Conservation (phyloP, 2,797 vertebrate genomes). For the Psittacula echo region DNA sequence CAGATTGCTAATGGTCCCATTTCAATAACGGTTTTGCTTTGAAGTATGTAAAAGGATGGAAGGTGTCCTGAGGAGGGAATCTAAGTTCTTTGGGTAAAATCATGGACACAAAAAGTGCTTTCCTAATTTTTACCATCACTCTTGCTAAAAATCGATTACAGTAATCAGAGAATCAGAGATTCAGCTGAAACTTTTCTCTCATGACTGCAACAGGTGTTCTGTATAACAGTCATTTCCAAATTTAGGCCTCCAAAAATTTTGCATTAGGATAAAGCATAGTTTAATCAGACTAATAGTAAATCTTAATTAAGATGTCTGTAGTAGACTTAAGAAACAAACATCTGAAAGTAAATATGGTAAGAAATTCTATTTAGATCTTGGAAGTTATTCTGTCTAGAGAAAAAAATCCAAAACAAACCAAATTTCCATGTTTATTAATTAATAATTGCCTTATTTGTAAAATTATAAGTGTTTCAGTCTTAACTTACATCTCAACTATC, state of each 20-base stretch:
- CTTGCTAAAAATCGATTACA: neutral
- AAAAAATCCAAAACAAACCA: neutral
- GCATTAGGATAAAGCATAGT: neutral
- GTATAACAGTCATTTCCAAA: neutral
- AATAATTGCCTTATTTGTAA: constrained; percentile 44
- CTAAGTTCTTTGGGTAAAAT: neutral
- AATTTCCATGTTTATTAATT: constrained; percentile 43
- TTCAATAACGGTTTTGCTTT: neutral
- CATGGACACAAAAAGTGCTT: neutral
- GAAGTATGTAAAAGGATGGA: neutral
- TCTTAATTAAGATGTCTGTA: neutral
- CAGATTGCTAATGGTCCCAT: neutral
- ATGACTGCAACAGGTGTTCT: neutral
- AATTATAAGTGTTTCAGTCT: neutral
- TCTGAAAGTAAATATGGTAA: neutral
- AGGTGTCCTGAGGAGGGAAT: neutral
- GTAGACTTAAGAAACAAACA: neutral
- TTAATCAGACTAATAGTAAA: neutral
- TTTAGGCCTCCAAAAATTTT: neutral
- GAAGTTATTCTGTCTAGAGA: constrained; percentile 3
- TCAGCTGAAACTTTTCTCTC: neutral
- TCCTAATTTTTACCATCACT: neutral
- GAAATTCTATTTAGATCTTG: neutral
- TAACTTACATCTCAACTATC: neutral
- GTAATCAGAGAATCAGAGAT: neutral